These are phyloP conservation scores for Pseudomyrmex gracilis DNA, from an alignment of 1,140 invertebrate species.

Conservation along the genomic window DNA sequence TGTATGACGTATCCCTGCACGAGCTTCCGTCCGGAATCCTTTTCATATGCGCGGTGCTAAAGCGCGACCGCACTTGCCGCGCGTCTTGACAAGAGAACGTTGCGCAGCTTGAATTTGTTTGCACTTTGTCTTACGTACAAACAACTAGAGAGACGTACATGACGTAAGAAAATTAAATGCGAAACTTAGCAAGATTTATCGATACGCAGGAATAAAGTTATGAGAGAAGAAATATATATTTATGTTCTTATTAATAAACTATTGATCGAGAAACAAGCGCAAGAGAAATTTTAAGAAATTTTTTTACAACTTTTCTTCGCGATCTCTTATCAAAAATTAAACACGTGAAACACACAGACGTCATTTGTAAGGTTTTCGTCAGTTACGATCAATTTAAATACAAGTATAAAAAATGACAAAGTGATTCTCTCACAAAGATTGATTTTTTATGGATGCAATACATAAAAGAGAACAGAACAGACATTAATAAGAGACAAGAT, in stretches of 20 bases:
- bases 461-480: neutral
- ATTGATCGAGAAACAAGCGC: neutral
- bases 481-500: slow-evolving; percentile 10
- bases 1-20: slow-evolving; percentile 29
- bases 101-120: slow-evolving; percentile 10
- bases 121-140: slow-evolving; percentile 18
- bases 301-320: no score
- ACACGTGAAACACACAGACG: no score
- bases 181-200: neutral
- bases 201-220: no score
- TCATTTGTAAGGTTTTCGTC: no score
- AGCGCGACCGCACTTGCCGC: slow-evolving; percentile 18
- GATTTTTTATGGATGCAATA: neutral
- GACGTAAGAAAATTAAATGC: slow-evolving; percentile 9
- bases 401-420: slow-evolving; percentile 5
- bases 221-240: neutral
- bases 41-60: slow-evolving; percentile 39
- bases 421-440: neutral
- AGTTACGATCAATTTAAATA: neutral
- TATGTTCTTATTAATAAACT: neutral
- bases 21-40: slow-evolving; percentile 26
- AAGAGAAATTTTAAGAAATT: neutral
- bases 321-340: no score
- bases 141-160: slow-evolving; percentile 11
- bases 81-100: slow-evolving; percentile 21